These are phyloP conservation scores for Lordiphosa stackelbergi DNA, from an alignment of 1,140 invertebrate genomes.

Conservation along the genomic window DNA sequence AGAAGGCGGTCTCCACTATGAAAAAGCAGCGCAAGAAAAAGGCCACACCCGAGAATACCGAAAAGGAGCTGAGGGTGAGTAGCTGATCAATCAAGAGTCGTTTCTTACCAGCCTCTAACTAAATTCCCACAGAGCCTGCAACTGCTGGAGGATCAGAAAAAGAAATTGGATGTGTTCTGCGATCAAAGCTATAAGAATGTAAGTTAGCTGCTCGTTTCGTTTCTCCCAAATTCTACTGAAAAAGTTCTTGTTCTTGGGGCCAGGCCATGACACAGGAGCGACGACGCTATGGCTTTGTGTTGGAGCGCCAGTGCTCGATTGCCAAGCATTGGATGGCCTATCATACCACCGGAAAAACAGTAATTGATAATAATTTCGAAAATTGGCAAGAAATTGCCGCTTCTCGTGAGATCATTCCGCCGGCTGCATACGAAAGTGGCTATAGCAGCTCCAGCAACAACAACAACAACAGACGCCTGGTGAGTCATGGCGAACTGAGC, in stretches of 20 bases:
- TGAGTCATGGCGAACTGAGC: conserved; percentile 49
- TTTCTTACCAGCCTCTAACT: neutral
- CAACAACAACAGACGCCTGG: conserved; percentile 62
- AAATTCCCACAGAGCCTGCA: conserved; percentile 86
- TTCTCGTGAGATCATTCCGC: conserved; percentile 86
- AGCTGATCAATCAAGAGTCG: neutral
- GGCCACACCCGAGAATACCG: conserved; percentile 86
- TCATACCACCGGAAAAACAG: conserved; percentile 86
- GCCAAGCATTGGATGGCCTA: conserved; percentile 95
- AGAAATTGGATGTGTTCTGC: conserved; percentile 92
- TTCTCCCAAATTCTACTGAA: conserved; percentile 7
- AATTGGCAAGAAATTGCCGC: conserved; percentile 92
- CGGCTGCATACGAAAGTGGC: conserved; percentile 64
- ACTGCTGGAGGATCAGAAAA: conserved; percentile 92
- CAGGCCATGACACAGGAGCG: conserved; percentile 96
- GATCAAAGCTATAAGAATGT: conserved; percentile 94
- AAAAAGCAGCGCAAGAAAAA: conserved; percentile 93
- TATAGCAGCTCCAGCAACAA: conserved; percentile 46
- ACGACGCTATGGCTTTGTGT: conserved; percentile 93
- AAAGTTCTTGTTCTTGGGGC: conserved; percentile 21
- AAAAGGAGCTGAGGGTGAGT: conserved; percentile 91
- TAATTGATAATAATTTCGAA: conserved; percentile 88
- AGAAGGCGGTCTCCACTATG: conserved; percentile 91
- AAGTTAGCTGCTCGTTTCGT: conserved; percentile 77
- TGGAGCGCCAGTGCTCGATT: conserved; percentile 93